A percentile compares a stretch with the other conserved stretches of the same genome.
These are phyloP conservation scores for Xanthia icteritia DNA, from an alignment of 2,888 invertebrate species.

Conservation along the genomic window DNA sequence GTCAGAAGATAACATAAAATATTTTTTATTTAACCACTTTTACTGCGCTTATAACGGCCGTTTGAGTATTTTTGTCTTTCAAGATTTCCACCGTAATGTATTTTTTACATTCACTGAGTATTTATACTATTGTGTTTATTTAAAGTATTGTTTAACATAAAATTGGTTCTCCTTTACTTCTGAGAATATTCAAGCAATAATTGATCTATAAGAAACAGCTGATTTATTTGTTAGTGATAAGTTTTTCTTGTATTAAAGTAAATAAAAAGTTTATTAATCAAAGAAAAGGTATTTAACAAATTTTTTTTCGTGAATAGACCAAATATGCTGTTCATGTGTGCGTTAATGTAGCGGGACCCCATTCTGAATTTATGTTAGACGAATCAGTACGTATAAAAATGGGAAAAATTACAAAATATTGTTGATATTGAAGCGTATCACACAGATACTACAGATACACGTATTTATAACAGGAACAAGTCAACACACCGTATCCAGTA, in stretches of 20 bases:
- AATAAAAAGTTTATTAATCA: neutral
- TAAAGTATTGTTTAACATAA: neutral
- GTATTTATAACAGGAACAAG: slow-evolving; percentile 61
- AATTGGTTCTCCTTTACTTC: neutral
- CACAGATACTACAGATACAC: slow-evolving; percentile 54
- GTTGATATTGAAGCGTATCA: slow-evolving; percentile 53
- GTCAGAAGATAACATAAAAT: slow-evolving; percentile 68
- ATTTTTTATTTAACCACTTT: slow-evolving; percentile 68
- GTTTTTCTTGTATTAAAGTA: neutral
- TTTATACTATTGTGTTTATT: neutral
- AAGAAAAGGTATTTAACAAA: neutral
- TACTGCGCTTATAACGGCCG: slow-evolving; percentile 64
- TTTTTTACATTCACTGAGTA: neutral
- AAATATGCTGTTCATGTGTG: neutral
- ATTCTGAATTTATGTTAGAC: neutral
- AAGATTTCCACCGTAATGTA: slow-evolving; percentile 20
- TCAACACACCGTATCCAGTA: slow-evolving; percentile 66
- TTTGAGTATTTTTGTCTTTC: slow-evolving; percentile 50
- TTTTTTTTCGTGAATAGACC: neutral
- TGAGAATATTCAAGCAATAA: neutral
- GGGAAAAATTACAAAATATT: slow-evolving; percentile 44
- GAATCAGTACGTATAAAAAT: slow-evolving; percentile 15
- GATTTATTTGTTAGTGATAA: slow-evolving; percentile 7
- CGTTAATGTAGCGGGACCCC: slow-evolving; percentile 1
- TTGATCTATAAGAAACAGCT: neutral